Percentiles rank a stretch among this genome's conserved stretches.
Conservation (phyloP, 2,888 invertebrate species). For the Poecilus cupreus region DNA sequence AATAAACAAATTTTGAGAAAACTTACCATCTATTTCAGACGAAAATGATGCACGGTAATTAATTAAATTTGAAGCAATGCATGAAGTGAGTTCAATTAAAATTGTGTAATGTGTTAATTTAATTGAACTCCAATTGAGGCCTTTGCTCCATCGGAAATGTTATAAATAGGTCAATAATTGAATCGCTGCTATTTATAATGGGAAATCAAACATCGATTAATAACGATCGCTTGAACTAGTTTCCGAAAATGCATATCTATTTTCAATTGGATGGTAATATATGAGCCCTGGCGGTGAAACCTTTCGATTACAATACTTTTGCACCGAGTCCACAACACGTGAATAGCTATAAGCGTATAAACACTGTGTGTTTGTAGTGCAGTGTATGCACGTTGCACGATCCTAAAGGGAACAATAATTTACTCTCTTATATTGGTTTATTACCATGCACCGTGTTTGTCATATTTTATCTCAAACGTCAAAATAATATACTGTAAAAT, state of each 20-base stretch:
- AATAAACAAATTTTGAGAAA: too few species aligned
- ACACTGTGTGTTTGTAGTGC: not conserved
- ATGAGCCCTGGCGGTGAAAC: not conserved
- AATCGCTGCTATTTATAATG: not conserved
- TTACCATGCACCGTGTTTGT: slow-evolving; percentile 18
- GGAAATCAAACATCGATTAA: not conserved
- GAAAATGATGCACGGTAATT: too few species aligned
- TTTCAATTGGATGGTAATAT: not conserved
- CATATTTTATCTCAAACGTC: slow-evolving; percentile 39
- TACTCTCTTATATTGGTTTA: slow-evolving; percentile 35
- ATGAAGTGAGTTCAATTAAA: not conserved
- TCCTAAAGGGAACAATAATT: slow-evolving; percentile 33
- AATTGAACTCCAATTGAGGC: too few species aligned
- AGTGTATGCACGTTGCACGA: not conserved
- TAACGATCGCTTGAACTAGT: not conserved
- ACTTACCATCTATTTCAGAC: too few species aligned
- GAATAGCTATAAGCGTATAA: slow-evolving; percentile 27
- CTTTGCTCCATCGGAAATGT: not conserved
- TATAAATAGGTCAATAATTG: slow-evolving; percentile 8
- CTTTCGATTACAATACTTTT: slow-evolving; percentile 23
- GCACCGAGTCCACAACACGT: not conserved
- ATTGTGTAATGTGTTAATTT: not conserved
- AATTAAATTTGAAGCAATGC: too few species aligned
- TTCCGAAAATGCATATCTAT: slow-evolving; percentile 2
- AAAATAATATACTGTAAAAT: slow-evolving; percentile 32